Conservation (phyloP, 2,888 invertebrate genomes). For the Campaea margaritaria region DNA sequence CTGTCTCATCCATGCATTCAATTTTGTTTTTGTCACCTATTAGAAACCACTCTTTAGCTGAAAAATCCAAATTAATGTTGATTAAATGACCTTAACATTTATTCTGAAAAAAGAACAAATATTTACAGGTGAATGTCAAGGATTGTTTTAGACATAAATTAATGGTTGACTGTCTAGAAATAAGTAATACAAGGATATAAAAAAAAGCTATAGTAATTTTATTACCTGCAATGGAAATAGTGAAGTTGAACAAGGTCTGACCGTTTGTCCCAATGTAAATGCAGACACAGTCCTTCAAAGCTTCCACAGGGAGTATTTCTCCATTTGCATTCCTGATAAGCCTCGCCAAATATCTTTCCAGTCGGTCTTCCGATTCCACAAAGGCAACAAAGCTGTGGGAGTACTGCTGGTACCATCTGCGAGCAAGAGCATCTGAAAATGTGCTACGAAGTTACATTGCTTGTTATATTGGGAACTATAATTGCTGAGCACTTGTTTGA, state of each 20-base stretch:
- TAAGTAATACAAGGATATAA: no score
- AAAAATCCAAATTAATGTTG: conserved; percentile 17
- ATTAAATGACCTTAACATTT: not conserved
- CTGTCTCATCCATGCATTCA: conserved; percentile 69
- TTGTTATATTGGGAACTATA: no score
- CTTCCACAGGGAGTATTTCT: conserved; percentile 55
- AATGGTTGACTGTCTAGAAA: no score
- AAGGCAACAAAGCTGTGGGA: conserved; percentile 66
- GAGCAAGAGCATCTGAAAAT: conserved; percentile 61
- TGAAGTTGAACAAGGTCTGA: conserved; percentile 87
- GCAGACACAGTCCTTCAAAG: conserved; percentile 82
- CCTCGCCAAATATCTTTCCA: conserved; percentile 65
- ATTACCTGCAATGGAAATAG: conserved; percentile 81
- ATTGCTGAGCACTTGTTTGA: no score
- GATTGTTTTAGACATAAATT: no score
- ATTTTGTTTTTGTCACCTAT: conserved; percentile 77
- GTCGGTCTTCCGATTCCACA: conserved; percentile 60
- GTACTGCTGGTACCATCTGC: conserved; percentile 63
- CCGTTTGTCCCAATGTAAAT: conserved; percentile 88
- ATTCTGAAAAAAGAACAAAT: not conserved
- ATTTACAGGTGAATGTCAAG: no score
- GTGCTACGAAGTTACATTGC: not conserved
- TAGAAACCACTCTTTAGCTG: conserved; percentile 85
- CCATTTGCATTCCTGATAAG: conserved; percentile 54
- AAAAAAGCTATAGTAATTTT: not conserved